Percentiles rank a stretch among this genome's conserved stretches.
phyloP scores from a whole-genome alignment of 2,888 invertebrate species.

The Copidosoma aretas region DNA sequence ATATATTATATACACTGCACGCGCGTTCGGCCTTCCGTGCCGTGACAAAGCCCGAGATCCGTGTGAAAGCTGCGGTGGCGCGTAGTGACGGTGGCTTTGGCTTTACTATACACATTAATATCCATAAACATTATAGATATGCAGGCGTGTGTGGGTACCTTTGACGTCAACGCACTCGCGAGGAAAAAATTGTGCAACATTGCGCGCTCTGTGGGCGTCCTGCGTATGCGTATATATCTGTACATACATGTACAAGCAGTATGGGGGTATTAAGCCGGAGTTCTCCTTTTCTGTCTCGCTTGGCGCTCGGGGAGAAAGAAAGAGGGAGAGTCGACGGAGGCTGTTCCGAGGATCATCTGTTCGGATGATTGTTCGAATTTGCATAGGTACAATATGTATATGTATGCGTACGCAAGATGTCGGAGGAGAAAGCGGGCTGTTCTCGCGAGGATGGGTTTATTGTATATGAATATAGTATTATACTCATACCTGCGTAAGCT shows the following conservation, averaged over 20 bases:
- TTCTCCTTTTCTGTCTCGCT: neutral
- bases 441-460: neutral
- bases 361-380: slow-evolving; percentile 10
- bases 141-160: slow-evolving; percentile 24
- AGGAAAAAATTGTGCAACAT: slow-evolving; percentile 58
- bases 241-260: too few relatives aligned
- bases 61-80: slow-evolving; percentile 56
- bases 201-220: neutral
- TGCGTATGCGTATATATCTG: too few relatives aligned
- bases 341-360: slow-evolving; percentile 25
- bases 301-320: too few relatives aligned
- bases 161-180: slow-evolving; percentile 59
- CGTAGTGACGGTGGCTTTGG: too few relatives aligned
- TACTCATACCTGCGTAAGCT: too few relatives aligned
- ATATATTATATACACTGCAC: too few relatives aligned
- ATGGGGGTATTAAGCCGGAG: neutral
- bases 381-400: too few relatives aligned
- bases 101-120: slow-evolving; percentile 37
- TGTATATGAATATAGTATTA: too few relatives aligned
- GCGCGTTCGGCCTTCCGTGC: slow-evolving; percentile 10
- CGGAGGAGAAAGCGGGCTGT: neutral
- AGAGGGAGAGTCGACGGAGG: neutral
- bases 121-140: slow-evolving; percentile 49
- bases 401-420: neutral
- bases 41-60: slow-evolving; percentile 58